Evolutionary conservation across 1,140 invertebrate species (phyloP), one percentile per base, ranked within the genome.

Genomic region (Cyrtorhinus lividipennis): DNA sequence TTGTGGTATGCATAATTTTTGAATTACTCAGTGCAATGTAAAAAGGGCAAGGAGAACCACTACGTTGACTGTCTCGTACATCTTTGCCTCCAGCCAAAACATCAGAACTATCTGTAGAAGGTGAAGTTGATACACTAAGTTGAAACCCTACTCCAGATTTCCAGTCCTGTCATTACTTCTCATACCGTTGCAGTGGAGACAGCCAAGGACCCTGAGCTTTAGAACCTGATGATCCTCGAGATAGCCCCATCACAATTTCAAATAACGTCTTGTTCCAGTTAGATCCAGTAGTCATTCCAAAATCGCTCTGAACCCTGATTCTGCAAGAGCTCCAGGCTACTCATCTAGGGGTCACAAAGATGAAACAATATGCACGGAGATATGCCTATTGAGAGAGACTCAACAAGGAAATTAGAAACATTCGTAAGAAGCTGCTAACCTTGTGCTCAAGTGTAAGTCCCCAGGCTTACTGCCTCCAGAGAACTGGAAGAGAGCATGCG

Each of bases 381-480:
- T 70, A 68, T 64, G 62, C 65, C 23, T 67, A 63, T 38, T 71
- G 69, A 69, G 53, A 64, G 57, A 44, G 46, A 15, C 66, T 72
- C n/a, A 68, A 71, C 57, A 62, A 45, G 45, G 66, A 69, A n/a
- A 71, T 44, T 72, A 27, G 69, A 72, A 66, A 24, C 66, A 5
- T 18, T 68, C 2, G 68, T 68, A 12, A 61, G 58, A 62, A 56
- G 25, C 18, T 72, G 70, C 62, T 3, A 58, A 61, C 56, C 58
- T 5, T 71, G 69, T 61, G 65, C 64, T 2, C 60, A 63, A n/a
- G n/a, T n/a, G n/a, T n/a, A n/a, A n/a, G n/a, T n/a, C n/a, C n/a
- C n/a, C n/a, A n/a, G n/a, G n/a, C n/a, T n/a, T n/a, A n/a, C n/a
- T n/a, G n/a, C n/a, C n/a, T n/a, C n/a, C n/a, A n/a, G n/a, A n/a